Conservation (phyloP, 1,140 invertebrate genomes). For the Venturia canescens region DNA sequence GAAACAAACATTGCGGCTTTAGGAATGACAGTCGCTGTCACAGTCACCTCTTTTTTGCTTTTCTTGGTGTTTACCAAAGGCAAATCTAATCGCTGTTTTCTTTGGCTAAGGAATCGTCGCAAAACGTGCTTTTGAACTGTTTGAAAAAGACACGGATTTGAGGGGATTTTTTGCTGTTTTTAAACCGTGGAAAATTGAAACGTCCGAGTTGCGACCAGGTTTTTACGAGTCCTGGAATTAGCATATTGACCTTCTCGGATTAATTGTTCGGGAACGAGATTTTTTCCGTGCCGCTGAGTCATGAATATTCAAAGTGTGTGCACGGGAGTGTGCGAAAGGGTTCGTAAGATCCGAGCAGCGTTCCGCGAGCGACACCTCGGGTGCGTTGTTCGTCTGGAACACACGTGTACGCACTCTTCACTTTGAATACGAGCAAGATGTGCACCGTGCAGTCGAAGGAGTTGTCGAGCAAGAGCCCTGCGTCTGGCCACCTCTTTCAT, state of each 20-base stretch:
- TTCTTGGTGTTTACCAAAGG: too few species aligned
- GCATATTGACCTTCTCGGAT: not conserved
- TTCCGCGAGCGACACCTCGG: constrained; percentile 6
- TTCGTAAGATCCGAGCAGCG: not conserved
- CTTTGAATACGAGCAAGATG: constrained; percentile 9
- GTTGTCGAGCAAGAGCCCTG: constrained; percentile 7
- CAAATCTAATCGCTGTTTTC: too few species aligned
- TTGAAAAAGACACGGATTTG: too few species aligned
- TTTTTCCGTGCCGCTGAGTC: not conserved
- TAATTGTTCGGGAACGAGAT: not conserved
- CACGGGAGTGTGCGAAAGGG: not conserved
- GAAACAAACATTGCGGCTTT: too few species aligned
- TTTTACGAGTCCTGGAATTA: not conserved
- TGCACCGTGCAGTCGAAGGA: not conserved
- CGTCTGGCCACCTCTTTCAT: not conserved
- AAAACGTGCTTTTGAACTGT: too few species aligned
- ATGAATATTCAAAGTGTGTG: not conserved
- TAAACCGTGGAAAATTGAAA: too few species aligned
- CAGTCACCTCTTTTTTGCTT: too few species aligned
- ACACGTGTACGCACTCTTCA: constrained; percentile 18
- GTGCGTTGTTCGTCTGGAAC: constrained; percentile 13
- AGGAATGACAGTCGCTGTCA: too few species aligned
- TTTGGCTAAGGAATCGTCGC: too few species aligned
- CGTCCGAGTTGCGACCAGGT: too few species aligned
- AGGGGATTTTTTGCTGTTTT: too few species aligned